A percentile compares a stretch with the other conserved stretches of the same genome.
phyloP scores from a whole-genome alignment of 2,888 invertebrate genomes.

The Octodonta nipae region DNA sequence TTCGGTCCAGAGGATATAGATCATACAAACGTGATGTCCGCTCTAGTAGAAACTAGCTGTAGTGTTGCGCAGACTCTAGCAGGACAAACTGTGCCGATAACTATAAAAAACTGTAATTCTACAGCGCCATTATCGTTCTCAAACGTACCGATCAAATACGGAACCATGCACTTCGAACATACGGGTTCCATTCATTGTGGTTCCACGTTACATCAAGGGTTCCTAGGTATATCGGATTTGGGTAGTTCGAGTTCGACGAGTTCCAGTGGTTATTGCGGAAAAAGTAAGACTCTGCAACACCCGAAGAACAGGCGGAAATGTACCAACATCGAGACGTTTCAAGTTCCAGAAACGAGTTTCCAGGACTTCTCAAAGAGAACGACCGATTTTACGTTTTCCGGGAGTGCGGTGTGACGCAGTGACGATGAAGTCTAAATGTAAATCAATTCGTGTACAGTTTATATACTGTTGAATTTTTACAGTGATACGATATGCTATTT shows the following conservation, averaged over 20 bases:
- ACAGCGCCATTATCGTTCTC: constrained; percentile 22
- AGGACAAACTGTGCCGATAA: constrained; percentile 38
- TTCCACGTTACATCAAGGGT: constrained; percentile 33
- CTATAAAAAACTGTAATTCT: constrained; percentile 32
- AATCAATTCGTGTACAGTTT: too few relatives aligned
- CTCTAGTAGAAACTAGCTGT: constrained; percentile 9
- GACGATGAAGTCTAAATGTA: background rate
- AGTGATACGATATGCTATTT: too few relatives aligned
- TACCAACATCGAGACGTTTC: constrained; percentile 35
- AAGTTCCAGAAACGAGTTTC: constrained; percentile 29
- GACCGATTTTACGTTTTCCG: constrained; percentile 29
- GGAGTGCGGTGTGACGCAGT: constrained; percentile 31
- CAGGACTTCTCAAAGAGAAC: constrained; percentile 27
- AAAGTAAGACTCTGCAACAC: constrained; percentile 34
- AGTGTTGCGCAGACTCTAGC: constrained; percentile 23
- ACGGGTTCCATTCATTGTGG: constrained; percentile 12
- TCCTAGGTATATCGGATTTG: constrained; percentile 32
- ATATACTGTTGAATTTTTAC: too few relatives aligned
- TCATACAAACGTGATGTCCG: constrained; percentile 17
- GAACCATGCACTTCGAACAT: constrained; percentile 25
- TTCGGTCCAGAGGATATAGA: constrained; percentile 21
- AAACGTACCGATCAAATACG: constrained; percentile 28
- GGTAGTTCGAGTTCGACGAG: constrained; percentile 33
- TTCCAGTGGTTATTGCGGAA: constrained; percentile 29
- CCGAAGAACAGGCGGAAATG: constrained; percentile 28